Evolutionary conservation across 2,888 invertebrate genomes (phyloP), one percentile per base, ranked within the genome.

Genomic region (Synergus laeviventris): DNA sequence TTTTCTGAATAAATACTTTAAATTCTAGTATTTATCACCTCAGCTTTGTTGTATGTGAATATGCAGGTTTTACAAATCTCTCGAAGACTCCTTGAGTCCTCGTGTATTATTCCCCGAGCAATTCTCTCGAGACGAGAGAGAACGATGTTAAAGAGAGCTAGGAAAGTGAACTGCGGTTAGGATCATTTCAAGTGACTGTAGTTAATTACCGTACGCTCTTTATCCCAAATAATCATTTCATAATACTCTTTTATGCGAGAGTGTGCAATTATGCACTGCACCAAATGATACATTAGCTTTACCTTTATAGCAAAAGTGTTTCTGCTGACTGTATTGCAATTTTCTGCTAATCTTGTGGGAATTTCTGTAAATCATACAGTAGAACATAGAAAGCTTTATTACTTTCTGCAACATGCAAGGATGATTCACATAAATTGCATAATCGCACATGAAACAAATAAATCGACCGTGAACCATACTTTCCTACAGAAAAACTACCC

Each of bases 161-260:
- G 54, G 54, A 49, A 56, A 54, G 38, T 16, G 45, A 18, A 9
- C n/a, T 74, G 60, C 39, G 45, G 38, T 54, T 16, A 24, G 73
- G 42, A 76, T 59, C 73, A 76, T 74, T 76, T 74, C 76, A 70
- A 76, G 79, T 78, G 73, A 75, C 78, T 74, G 76, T 77, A 80
- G 82, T 82, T 84, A 84, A 84, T 84, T 83, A 84, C 80, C 77
- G 75, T 78, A 21, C 73, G 74, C 77, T 78, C 66, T 76, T 78
- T 62, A 62, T 62, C 73, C 78, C 82, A 82, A 84, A 84, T 76
- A 81, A 76, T 76, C 76, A 77, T 59, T 64, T 74, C 79, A 49
- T 77, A 74, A 73, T 75, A 64, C 74, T 66, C 75, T 75, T 60
- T 73, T 61, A 74, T 56, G 62, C 42, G 11, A 42, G 14, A 31